Base-by-base conservation (phyloP, 1,140 invertebrate genomes). In the Saccostrea echinata region DNA sequence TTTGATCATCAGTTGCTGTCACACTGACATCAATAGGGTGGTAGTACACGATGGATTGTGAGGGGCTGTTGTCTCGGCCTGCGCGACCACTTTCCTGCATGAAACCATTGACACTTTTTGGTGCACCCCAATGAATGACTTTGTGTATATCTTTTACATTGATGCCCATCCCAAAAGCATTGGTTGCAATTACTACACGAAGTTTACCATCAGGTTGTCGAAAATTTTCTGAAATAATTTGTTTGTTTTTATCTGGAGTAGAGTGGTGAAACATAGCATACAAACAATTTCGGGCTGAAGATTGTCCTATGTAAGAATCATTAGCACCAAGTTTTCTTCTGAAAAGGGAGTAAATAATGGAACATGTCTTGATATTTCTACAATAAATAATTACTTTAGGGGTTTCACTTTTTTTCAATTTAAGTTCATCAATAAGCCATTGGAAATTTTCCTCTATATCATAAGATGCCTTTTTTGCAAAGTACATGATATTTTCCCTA, bases 41-140 rank as follows among this genome's bases (percentile, higher is more conserved):
- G 35, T 43, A 43, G 35, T 43, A 43, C 35, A 43, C 6, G 35
- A 43, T 43, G 6, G 12, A 68, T 9, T 4, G n/a, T 24, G 24
- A 3, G 24, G 9, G 4, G 8, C 53, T 30, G 11, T 81, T 84
- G 24, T 88, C 84, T 16, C 88, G 0, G 4, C 55, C 87, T 71
- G 80, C 83, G 43, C 87, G 51, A 24, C 68, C 84, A 71, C 68
- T 52, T 61, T 88, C 84, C 21, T 88, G 82, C 83, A 61, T 84
- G 13, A 84, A 88, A 9, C 53, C 53, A 18, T 85, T 8, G 18
- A 88, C 18, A 8, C 27, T 27, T 86, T 86, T 88, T 64, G 84
- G 80, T 55, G 80, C 51, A 61, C 84, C 87, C 43, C 83, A 30
- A 64, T 86, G 87, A 30, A 88, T 33, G 3, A 88, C 64, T 11